Evolutionary conservation across 2,113 vertebrate species (phyloP).

Genomic region (Mionectes macconnelli): DNA sequence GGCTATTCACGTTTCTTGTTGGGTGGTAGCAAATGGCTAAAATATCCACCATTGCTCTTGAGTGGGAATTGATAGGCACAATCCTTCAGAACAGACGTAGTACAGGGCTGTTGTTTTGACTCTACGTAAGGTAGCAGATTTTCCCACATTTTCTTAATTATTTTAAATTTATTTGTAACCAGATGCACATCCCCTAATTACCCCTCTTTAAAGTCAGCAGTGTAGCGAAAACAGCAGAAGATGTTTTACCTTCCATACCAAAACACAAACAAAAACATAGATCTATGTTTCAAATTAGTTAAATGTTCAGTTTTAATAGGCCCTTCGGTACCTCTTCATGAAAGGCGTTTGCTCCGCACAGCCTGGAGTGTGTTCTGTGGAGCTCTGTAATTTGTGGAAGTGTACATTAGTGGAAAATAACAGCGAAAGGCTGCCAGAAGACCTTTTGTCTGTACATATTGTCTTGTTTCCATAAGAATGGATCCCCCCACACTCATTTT

Average conservation of each 20-base stretch:
- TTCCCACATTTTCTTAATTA: neutral
- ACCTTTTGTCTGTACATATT: neutral
- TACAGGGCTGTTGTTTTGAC: neutral
- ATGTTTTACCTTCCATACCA: neutral
- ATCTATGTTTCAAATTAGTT: conserved; percentile 3
- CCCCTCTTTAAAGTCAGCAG: neutral
- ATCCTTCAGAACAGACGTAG: neutral
- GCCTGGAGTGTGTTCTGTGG: neutral
- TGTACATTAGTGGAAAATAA: conserved; percentile 14
- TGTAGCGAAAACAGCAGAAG: neutral
- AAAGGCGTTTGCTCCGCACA: neutral
- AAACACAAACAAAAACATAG: conserved; percentile 8
- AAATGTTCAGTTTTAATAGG: neutral
- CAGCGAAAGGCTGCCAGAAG: neutral
- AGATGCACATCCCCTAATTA: neutral
- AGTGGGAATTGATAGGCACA: neutral
- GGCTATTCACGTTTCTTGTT: neutral
- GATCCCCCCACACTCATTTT: neutral
- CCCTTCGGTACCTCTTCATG: neutral
- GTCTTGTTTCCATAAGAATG: neutral
- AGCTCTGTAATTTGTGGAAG: neutral
- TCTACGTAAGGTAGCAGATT: neutral
- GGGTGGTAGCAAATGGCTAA: neutral
- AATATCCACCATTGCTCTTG: neutral
- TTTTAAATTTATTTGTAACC: neutral